Percentiles rank a stretch among this genome's conserved stretches.
Evolutionary conservation across 2,797 vertebrate species (phyloP).

Genomic region (Morus bassanus): DNA sequence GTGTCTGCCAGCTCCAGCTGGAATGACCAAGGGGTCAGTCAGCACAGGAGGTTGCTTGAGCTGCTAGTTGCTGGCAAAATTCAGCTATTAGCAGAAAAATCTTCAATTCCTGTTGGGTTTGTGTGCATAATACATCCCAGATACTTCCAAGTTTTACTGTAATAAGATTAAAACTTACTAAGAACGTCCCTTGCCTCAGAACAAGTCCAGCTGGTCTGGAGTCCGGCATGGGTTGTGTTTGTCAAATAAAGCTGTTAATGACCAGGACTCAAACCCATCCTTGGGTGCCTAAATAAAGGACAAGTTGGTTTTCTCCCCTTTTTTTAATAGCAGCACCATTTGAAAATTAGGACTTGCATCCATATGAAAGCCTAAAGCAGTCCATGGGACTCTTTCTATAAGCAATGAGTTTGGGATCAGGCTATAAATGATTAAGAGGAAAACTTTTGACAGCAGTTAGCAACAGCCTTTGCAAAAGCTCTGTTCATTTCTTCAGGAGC

Average conservation of each 20-base stretch:
- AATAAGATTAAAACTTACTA: not conserved
- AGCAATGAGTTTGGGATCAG: not conserved
- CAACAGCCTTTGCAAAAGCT: not conserved
- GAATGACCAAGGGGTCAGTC: not conserved
- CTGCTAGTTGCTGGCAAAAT: not conserved
- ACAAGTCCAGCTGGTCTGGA: not conserved
- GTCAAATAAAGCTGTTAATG: not conserved
- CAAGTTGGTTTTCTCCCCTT: rapidly evolving
- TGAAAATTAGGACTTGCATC: not conserved
- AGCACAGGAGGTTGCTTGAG: not conserved
- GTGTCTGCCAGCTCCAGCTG: not conserved
- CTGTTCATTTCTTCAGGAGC: not conserved
- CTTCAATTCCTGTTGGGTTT: not conserved
- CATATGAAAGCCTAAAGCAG: not conserved
- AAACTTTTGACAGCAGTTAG: not conserved
- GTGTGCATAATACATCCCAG: not conserved
- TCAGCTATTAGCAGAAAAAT: not conserved
- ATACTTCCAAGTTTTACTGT: not conserved
- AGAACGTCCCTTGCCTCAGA: not conserved
- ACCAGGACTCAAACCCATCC: not conserved
- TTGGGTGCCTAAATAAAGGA: not conserved
- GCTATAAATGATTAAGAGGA: not conserved
- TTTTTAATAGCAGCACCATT: not conserved
- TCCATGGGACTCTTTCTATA: not conserved
- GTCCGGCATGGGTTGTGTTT: rapidly evolving